These are phyloP conservation scores for Acrossocheilus fasciatus DNA, from an alignment of 2,797 vertebrate species.

Conservation along the genomic window DNA sequence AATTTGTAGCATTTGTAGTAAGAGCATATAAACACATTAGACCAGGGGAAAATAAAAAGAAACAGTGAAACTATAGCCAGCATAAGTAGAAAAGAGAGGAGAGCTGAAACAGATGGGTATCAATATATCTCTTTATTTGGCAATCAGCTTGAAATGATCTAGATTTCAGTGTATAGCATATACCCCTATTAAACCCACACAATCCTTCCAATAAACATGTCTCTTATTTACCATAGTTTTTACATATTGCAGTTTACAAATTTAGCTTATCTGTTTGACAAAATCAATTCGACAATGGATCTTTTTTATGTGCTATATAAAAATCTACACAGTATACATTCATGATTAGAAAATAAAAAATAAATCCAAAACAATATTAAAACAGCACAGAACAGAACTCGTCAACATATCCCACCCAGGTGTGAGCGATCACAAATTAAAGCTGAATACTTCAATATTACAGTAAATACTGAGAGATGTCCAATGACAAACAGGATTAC, in stretches of 20 bases:
- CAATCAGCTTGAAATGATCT: conserved; percentile 85
- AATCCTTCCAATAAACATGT: conserved; percentile 81
- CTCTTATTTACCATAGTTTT: conserved; percentile 74
- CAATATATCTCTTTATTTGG: conserved; percentile 82
- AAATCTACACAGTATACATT: conserved; percentile 83
- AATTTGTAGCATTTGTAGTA: background rate
- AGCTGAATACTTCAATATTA: conserved; percentile 68
- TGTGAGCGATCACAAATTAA: conserved; percentile 71
- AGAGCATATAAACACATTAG: background rate
- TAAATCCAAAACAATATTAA: conserved; percentile 63
- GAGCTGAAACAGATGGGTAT: conserved; percentile 57
- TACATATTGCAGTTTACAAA: conserved; percentile 88
- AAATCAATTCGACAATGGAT: conserved; percentile 84
- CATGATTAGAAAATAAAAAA: conserved; percentile 81
- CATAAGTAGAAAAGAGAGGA: conserved; percentile 31
- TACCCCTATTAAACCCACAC: conserved; percentile 81
- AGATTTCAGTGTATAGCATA: conserved; percentile 84
- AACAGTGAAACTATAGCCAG: background rate
- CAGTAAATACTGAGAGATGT: conserved; percentile 73
- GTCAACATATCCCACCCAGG: conserved; percentile 73
- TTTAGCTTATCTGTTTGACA: conserved; percentile 87
- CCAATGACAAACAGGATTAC: conserved; percentile 70
- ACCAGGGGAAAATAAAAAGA: background rate
- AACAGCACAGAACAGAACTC: conserved; percentile 78
- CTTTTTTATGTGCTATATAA: conserved; percentile 80